Evolutionary conservation across 2,113 vertebrate species (phyloP).

Genomic region (Hassar affinis): DNA sequence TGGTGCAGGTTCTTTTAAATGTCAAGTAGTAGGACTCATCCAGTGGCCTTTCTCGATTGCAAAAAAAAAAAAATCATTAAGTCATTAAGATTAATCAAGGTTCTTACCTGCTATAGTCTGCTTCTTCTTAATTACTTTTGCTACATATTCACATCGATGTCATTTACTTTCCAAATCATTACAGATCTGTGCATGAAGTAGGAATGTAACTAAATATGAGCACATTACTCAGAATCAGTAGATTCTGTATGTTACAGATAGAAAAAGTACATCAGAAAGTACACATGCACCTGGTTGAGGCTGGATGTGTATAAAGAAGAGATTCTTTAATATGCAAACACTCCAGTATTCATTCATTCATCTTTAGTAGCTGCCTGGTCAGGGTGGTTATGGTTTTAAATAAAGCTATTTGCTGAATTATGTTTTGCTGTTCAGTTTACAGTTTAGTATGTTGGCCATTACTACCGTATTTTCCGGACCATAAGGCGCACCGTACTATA

Average conservation of each 20-base stretch:
- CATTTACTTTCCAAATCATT: background rate
- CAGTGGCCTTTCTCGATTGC: background rate
- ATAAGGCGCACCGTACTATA: no score
- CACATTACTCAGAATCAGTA: background rate
- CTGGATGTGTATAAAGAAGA: background rate
- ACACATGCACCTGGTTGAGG: background rate
- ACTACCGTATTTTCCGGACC: no score
- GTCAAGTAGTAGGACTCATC: background rate
- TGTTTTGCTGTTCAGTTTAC: no score
- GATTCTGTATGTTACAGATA: background rate
- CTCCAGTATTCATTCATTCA: background rate
- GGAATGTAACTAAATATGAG: background rate
- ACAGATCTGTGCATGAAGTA: background rate
- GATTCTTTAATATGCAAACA: background rate
- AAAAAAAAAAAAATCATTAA: background rate
- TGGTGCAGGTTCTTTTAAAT: background rate
- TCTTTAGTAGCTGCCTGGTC: background rate
- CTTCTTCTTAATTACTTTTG: background rate
- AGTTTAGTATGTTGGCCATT: no score
- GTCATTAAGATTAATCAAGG: background rate
- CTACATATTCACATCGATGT: background rate
- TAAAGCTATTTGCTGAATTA: background rate
- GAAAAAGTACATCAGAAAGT: background rate
- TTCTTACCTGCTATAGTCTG: background rate
- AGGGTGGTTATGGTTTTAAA: background rate